Evolutionary conservation across 2,888 invertebrate species (phyloP).

Genomic region (Corythucha ciliata): DNA sequence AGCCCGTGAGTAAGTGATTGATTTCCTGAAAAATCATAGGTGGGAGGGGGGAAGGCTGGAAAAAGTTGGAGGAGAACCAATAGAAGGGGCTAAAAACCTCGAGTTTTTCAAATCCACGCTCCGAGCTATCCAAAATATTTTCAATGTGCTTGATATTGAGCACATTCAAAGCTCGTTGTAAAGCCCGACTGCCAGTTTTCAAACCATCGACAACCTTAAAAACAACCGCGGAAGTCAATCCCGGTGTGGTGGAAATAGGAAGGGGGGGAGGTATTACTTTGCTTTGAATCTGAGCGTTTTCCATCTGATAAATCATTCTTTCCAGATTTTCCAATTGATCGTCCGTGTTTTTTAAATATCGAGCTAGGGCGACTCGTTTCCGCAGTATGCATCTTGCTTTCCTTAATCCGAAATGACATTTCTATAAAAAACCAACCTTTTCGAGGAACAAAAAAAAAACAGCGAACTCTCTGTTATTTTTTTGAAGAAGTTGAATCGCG

Average conservation of each 20-base stretch:
- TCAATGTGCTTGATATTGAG: constrained; percentile 21
- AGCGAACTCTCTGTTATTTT: constrained; percentile 15
- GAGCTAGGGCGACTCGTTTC: constrained; percentile 92
- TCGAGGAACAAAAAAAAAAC: no score
- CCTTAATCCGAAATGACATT: constrained; percentile 43
- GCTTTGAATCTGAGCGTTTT: constrained; percentile 87
- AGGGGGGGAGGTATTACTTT: constrained; percentile 44
- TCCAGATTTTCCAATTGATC: constrained; percentile 85
- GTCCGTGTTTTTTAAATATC: constrained; percentile 74
- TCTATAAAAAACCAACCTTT: constrained; percentile 2
- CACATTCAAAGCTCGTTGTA: constrained; percentile 18
- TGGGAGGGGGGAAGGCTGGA: no score
- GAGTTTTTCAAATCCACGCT: constrained; percentile 14
- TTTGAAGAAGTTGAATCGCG: constrained; percentile 9
- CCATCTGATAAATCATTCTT: constrained; percentile 78
- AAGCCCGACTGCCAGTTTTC: constrained; percentile 13
- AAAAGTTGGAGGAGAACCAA: no score
- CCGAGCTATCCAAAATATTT: constrained; percentile 15
- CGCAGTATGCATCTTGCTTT: constrained; percentile 81
- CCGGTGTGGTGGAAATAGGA: no score
- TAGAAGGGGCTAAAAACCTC: no score
- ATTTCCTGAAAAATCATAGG: no score
- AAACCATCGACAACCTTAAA: constrained; percentile 20
- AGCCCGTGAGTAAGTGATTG: no score
- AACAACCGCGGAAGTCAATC: no score